Percentiles rank a stretch among this genome's conserved stretches.
Evolutionary conservation across 2,113 vertebrate species (phyloP).

Genomic region (Protomyctophum bolini): DNA sequence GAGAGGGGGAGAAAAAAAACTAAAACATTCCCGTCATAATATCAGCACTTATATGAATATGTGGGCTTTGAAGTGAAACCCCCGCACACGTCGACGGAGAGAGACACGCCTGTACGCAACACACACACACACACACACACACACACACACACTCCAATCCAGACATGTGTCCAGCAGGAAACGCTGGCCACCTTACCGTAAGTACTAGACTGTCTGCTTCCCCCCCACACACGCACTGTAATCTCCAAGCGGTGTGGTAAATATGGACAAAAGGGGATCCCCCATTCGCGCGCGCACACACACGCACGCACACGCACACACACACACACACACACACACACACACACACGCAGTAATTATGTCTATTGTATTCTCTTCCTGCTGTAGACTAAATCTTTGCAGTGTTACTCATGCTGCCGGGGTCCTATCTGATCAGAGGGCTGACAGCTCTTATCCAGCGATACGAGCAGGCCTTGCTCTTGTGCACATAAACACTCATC

Average conservation of each 20-base stretch:
- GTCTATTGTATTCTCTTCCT: constrained; percentile 65
- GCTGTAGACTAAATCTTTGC: constrained; percentile 37
- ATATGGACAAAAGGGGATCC: constrained; percentile 27
- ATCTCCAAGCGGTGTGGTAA: constrained; percentile 30
- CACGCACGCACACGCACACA: background rate
- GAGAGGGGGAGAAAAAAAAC: too few relatives aligned
- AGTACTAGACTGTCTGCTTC: constrained; percentile 18
- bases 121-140: background rate
- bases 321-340: constrained; percentile 2
- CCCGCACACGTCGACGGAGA: background rate
- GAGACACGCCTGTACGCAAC: background rate
- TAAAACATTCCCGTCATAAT: too few relatives aligned
- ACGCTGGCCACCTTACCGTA: constrained; percentile 33
- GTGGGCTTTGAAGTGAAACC: too few relatives aligned
- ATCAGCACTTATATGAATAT: too few relatives aligned
- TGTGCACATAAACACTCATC: constrained; percentile 48
- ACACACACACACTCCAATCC: background rate
- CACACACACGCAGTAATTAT: constrained; percentile 58
- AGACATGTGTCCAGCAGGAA: constrained; percentile 24
- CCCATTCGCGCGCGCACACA: background rate
- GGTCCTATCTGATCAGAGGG: constrained; percentile 43
- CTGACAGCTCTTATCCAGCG: constrained; percentile 33
- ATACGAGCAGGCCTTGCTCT: constrained; percentile 49
- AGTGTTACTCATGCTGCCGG: constrained; percentile 39
- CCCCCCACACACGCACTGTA: background rate